These are phyloP conservation scores for Eristalis intricaria DNA, from an alignment of 2,888 invertebrate species.

Conservation along the genomic window DNA sequence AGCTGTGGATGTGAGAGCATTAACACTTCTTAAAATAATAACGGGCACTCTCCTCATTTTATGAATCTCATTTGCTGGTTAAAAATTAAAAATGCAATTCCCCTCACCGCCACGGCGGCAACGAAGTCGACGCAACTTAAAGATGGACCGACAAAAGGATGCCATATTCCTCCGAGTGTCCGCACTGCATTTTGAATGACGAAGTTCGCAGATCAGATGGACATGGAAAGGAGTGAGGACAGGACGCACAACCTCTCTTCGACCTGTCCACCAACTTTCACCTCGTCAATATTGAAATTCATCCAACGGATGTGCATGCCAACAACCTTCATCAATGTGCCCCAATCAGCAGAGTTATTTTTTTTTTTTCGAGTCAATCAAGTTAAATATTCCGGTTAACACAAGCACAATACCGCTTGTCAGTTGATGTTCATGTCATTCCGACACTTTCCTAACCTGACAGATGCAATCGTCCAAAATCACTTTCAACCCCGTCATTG, in stretches of 20 bases:
- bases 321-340: background rate
- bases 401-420: conserved; percentile 5
- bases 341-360: background rate
- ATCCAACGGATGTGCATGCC: background rate
- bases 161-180: background rate
- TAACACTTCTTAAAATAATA: background rate
- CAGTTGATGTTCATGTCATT: background rate
- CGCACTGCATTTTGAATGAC: background rate
- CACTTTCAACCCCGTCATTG: background rate
- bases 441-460: conserved; percentile 6
- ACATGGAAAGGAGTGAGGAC: no score
- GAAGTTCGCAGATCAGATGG: background rate
- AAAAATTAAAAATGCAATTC: background rate
- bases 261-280: background rate
- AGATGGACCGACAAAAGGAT: background rate
- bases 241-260: no score
- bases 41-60: background rate
- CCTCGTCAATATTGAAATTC: background rate
- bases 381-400: background rate
- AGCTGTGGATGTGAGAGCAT: background rate
- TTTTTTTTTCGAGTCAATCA: background rate
- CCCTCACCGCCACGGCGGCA: background rate
- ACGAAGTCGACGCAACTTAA: no score
- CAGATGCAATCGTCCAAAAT: conserved; percentile 28
- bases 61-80: background rate